These are phyloP conservation scores for Drosophila demipolita DNA, from an alignment of 2,888 invertebrate species.

Conservation along the genomic window DNA sequence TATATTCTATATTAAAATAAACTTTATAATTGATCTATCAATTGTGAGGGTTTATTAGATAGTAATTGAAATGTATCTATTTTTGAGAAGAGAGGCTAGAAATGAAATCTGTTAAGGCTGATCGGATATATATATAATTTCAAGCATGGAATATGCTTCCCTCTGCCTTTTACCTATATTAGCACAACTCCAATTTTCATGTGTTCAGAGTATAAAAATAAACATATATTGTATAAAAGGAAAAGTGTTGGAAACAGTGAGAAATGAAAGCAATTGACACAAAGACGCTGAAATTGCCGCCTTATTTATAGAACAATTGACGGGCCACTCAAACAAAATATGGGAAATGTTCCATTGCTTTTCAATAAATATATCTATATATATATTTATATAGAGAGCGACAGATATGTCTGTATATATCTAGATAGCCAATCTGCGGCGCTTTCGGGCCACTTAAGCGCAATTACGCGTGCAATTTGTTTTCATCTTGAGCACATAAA, in stretches of 20 bases:
- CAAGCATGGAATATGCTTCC: not conserved
- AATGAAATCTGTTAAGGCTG: not conserved
- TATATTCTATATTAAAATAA: not conserved
- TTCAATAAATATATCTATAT: constrained; percentile 57
- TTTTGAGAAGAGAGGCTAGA: not conserved
- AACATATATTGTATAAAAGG: not conserved
- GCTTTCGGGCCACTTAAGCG: constrained; percentile 70
- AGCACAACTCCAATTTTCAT: not conserved
- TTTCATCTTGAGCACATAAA: constrained; percentile 66
- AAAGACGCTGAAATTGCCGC: constrained; percentile 35
- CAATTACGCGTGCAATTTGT: constrained; percentile 76
- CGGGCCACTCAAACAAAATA: constrained; percentile 58
- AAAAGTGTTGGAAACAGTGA: constrained; percentile 20
- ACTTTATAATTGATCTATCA: not conserved
- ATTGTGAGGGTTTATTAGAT: not conserved
- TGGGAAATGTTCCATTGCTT: constrained; percentile 47
- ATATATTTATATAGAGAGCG: not conserved
- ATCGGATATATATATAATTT: not conserved
- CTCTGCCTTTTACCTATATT: not conserved
- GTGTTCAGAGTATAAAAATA: not conserved
- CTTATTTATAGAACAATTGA: constrained; percentile 78
- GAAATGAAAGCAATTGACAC: constrained; percentile 66
- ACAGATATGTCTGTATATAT: not conserved
- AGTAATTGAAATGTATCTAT: not conserved
- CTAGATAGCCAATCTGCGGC: constrained; percentile 10